Conservation (phyloP, 2,113 vertebrate genomes). For the Peromyscus maniculatus region DNA sequence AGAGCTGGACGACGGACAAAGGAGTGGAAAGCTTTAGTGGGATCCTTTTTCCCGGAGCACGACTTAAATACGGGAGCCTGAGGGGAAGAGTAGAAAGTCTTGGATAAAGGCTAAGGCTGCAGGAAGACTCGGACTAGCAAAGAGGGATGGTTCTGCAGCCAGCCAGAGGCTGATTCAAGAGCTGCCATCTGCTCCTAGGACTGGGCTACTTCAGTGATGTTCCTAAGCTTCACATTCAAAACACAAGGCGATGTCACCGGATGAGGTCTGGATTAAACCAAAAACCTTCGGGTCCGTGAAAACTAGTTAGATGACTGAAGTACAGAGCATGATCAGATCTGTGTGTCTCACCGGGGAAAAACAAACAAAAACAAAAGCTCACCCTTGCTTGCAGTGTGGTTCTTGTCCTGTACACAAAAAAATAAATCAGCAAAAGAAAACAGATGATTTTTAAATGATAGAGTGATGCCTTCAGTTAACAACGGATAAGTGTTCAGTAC, state of each 20-base stretch:
- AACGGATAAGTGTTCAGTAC: not conserved
- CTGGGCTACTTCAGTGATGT: not conserved
- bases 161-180: constrained; percentile 32
- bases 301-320: not conserved
- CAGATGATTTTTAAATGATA: not conserved
- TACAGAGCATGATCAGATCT: not conserved
- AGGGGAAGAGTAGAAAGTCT: constrained; percentile 62
- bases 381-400: not conserved
- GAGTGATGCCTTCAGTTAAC: not conserved
- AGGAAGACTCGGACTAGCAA: constrained; percentile 20
- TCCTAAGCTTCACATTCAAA: constrained; percentile 53
- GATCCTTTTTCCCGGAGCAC: constrained; percentile 1
- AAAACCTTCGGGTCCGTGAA: not conserved
- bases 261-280: constrained; percentile 50
- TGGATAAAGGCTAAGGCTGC: constrained; percentile 54
- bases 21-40: constrained; percentile 55
- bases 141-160: not conserved
- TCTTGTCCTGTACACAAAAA: not conserved
- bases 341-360: not conserved
- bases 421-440: not conserved
- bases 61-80: constrained; percentile 67
- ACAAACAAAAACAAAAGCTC: constrained; percentile 6
- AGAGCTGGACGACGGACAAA: constrained; percentile 58
- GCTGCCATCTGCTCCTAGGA: constrained; percentile 58
- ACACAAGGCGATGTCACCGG: constrained; percentile 24